Evolutionary conservation across 2,797 vertebrate genomes (phyloP).

Genomic region (Gambelia wislizenii): DNA sequence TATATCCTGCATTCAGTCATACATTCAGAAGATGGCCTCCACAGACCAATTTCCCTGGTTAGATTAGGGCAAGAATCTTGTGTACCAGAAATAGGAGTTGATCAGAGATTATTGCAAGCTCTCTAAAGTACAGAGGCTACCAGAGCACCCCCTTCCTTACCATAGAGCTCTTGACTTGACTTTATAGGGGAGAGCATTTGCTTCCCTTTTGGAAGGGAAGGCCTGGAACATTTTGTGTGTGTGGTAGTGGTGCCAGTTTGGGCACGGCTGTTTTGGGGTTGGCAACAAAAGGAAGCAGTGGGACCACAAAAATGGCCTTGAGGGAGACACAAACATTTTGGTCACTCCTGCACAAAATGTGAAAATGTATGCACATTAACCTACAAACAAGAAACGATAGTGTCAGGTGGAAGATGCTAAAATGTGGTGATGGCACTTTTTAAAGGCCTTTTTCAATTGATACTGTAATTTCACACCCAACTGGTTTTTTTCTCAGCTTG

Average conservation of each 20-base stretch:
- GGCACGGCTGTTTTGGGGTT: background rate
- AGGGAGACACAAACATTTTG: background rate
- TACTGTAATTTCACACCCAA: conserved; percentile 12
- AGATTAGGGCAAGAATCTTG: background rate
- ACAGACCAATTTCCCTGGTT: background rate
- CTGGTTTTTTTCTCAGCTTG: conserved; percentile 31
- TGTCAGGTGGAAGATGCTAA: background rate
- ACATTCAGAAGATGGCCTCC: background rate
- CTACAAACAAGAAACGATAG: background rate
- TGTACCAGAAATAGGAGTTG: too few relatives aligned
- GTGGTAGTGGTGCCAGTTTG: background rate
- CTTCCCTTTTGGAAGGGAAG: background rate
- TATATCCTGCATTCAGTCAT: background rate
- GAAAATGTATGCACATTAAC: background rate
- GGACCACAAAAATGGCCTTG: background rate
- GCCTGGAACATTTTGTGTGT: background rate
- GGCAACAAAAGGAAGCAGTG: background rate
- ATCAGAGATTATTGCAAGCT: too few relatives aligned
- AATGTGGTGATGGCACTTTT: background rate
- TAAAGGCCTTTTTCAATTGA: background rate
- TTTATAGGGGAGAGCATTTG: background rate
- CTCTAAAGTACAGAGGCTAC: background rate
- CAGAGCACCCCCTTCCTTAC: background rate
- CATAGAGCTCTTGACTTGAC: background rate
- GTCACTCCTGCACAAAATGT: background rate